Evolutionary conservation across 1,140 invertebrate genomes (phyloP).

Genomic region (Drosophila athabasca): DNA sequence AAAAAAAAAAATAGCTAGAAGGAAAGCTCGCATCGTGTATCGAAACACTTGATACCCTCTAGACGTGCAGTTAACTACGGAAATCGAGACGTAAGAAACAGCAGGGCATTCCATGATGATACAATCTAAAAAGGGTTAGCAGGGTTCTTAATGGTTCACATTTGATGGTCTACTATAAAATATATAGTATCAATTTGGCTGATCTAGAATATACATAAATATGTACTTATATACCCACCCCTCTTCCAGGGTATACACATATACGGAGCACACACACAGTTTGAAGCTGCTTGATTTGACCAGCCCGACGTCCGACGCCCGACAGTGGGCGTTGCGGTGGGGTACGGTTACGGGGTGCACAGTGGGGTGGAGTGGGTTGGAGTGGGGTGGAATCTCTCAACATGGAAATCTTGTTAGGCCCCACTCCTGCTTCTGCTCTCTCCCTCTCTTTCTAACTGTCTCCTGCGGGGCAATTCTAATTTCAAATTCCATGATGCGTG

Average conservation of each 20-base stretch:
- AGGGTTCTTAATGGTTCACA: too few relatives aligned
- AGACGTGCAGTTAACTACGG: too few relatives aligned
- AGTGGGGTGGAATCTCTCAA: conserved; percentile 37
- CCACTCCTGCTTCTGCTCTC: background rate
- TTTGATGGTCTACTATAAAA: too few relatives aligned
- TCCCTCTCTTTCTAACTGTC: conserved; percentile 31
- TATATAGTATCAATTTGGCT: too few relatives aligned
- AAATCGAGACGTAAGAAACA: too few relatives aligned
- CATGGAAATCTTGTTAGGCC: conserved; percentile 73
- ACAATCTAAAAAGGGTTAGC: too few relatives aligned
- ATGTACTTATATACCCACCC: too few relatives aligned
- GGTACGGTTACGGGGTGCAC: conserved; percentile 3
- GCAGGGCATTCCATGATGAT: too few relatives aligned
- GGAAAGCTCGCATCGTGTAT: conserved; percentile 27
- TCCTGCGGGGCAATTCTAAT: conserved; percentile 72
- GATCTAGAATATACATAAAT: too few relatives aligned
- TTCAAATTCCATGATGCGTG: conserved; percentile 60
- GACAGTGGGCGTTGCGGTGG: conserved; percentile 22
- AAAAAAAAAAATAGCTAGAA: conserved; percentile 21
- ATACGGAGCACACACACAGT: too few relatives aligned
- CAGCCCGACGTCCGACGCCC: conserved; percentile 12
- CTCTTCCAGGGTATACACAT: too few relatives aligned
- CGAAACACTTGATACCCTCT: conserved; percentile 33
- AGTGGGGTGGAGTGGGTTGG: background rate
- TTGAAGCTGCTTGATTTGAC: conserved; percentile 60